Base-by-base conservation (phyloP, 2,888 invertebrate genomes). In the Xiphydria camelus region DNA sequence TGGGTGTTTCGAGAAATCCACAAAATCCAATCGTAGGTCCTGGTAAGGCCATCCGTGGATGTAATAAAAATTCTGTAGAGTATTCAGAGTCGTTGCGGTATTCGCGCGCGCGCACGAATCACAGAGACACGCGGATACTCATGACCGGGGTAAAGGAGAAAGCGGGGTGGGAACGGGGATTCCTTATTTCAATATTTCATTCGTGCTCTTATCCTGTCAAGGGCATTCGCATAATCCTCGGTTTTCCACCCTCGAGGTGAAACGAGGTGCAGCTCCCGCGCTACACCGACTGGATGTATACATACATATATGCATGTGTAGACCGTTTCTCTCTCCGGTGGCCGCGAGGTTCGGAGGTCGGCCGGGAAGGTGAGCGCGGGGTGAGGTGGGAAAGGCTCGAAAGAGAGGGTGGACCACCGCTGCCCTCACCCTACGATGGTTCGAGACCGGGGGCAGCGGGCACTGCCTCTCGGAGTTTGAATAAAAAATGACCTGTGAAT, bases 111-210 rank as follows among this genome's bases (percentile, higher is more conserved):
- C n/a, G n/a, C n/a, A n/a, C n/a, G n/a, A n/a, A n/a, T n/a, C n/a
- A n/a, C n/a, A n/a, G n/a, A n/a, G n/a, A 14, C 9, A 25, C 14
- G 23, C 14, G 20, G 35, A 17, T 32, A 20, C 21, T 15, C 17
- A 22, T 10, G 12, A 21, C 23, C 6, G 29, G 12, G 2, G 3
- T 34, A 36, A 20, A 12, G 35, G 41, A 20, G 21, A 37, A 31
- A 23, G 32, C 39, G 41, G 34, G 31, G 14, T 26, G 23, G 26
- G 32, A 37, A 26, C 29, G 33, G 25, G 20, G 41, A 23, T 25
- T 41, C 44, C 51, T 53, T 52, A 59, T 61, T 61, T 64, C 59
- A 62, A 64, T 66, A 63, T 63, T 64, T 64, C 55, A 64, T 62
- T 61, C 55, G 48, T 25, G 41, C 55, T 50, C 54, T 53, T 63